Conservation (phyloP, 2,113 vertebrate genomes). For the Corvus moneduloides region DNA sequence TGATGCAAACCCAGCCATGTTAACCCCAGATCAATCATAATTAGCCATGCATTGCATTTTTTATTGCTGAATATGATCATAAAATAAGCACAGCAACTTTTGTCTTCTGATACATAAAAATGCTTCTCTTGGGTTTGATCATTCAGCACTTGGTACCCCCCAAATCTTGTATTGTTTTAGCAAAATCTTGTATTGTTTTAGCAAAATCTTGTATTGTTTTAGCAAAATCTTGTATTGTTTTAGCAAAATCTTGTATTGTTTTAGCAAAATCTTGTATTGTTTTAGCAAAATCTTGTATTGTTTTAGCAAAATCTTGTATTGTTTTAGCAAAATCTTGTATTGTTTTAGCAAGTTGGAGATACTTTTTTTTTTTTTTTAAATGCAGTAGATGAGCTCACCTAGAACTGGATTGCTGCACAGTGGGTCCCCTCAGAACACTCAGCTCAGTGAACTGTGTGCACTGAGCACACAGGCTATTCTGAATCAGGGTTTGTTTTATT, state of each 20-base stretch:
- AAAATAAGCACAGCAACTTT: neutral
- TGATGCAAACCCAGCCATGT: neutral
- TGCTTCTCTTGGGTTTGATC: neutral
- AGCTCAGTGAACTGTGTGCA: neutral
- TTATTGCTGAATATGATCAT: neutral
- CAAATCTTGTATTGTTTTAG: neutral
- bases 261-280: neutral
- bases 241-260: neutral
- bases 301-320: too few species aligned
- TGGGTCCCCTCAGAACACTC: neutral
- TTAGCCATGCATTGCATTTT: neutral
- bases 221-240: neutral
- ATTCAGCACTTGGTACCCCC: neutral
- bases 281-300: too few species aligned
- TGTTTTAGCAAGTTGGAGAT: neutral
- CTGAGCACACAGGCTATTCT: neutral
- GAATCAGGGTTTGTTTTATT: neutral
- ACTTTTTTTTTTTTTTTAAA: too few species aligned
- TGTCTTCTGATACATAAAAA: neutral
- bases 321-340: too few species aligned
- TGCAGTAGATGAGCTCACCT: neutral
- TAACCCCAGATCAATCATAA: neutral
- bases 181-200: neutral
- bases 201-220: neutral
- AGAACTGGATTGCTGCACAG: neutral